Evolutionary conservation across 2,113 vertebrate genomes (phyloP).

Genomic region (Delphinus delphis): DNA sequence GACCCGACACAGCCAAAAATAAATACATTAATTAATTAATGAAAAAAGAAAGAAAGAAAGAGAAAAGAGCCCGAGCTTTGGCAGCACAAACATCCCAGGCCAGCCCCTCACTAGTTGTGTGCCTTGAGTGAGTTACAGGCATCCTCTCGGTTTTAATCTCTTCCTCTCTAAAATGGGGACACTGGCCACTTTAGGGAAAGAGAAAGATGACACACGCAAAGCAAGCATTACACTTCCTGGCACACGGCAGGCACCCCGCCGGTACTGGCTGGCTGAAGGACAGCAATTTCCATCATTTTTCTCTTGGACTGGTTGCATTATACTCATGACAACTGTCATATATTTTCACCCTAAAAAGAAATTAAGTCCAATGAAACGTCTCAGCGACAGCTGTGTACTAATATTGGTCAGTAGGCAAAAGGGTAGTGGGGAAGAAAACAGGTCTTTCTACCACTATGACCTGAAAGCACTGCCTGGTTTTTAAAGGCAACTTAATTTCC

Average conservation of each 20-base stretch:
- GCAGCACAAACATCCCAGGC: background rate
- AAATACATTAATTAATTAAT: too few species aligned
- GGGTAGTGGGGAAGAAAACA: too few species aligned
- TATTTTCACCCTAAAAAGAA: background rate
- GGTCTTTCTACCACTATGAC: background rate
- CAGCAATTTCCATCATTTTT: background rate
- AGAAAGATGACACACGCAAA: background rate
- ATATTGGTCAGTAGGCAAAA: background rate
- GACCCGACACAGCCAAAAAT: too few species aligned
- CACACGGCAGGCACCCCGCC: background rate
- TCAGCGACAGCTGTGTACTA: background rate
- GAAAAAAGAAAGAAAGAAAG: too few species aligned
- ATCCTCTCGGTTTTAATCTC: background rate
- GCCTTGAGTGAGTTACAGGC: background rate
- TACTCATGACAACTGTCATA: background rate
- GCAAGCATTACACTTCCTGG: background rate
- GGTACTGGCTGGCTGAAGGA: background rate
- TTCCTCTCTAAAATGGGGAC: background rate
- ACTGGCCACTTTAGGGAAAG: background rate
- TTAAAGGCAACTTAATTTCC: background rate
- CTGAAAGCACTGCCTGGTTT: background rate
- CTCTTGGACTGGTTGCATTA: background rate
- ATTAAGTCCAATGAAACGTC: background rate
- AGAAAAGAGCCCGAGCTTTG: rapidly evolving
- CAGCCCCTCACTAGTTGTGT: background rate